Base-by-base conservation (phyloP, 2,113 vertebrate genomes). In the Amphiprion ocellaris region DNA sequence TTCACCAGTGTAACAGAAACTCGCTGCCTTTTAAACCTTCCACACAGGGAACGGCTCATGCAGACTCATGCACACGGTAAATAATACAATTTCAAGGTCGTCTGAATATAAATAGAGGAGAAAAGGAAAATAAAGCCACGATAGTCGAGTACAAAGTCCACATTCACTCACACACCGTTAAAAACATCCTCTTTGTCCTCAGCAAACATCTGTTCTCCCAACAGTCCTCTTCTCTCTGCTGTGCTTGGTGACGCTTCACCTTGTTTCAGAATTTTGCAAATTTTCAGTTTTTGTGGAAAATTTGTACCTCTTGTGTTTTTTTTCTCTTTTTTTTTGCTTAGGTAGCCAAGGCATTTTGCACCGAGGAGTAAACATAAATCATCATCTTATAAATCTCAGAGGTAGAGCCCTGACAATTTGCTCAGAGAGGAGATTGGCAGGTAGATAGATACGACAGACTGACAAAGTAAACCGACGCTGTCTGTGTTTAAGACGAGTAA, bases 331-430 rank as follows among this genome's bases (percentile, higher is more conserved):
- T 86, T 93, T 93, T 95, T 94, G 89, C 92, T 94, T 75, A 80
- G 89, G 90, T 87, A 94, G 93, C 93, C 93, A 93, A 93, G 94
- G 93, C 92, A 92, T 93, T 92, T 92, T 89, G 90, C 92, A 93
- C 93, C 88, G 70, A 90, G 92, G 82, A 93, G 92, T 94, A 92
- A 93, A 95, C 92, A 89, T 90, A 87, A 85, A 88, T 85, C 74
- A 73, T 87, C 71, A 74, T 86, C 84, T 90, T 92, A 89, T 75
- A 91, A 92, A 92, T 88, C 72, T 90, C 85, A 93, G 94, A 95
- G 94, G 94, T 95, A 95, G 94, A 94, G 86, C 87, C 92, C 92
- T 88, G 91, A 90, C 90, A 88, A 78, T 74, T 67, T 74, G 68
- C 88, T 89, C 84, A 62, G 76, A 56, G 77, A 85, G 79, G 75